A percentile compares a stretch with the other conserved stretches of the same genome.
These are phyloP conservation scores for Latrodectus geometricus DNA, from an alignment of 1,140 invertebrate species.

Conservation along the genomic window DNA sequence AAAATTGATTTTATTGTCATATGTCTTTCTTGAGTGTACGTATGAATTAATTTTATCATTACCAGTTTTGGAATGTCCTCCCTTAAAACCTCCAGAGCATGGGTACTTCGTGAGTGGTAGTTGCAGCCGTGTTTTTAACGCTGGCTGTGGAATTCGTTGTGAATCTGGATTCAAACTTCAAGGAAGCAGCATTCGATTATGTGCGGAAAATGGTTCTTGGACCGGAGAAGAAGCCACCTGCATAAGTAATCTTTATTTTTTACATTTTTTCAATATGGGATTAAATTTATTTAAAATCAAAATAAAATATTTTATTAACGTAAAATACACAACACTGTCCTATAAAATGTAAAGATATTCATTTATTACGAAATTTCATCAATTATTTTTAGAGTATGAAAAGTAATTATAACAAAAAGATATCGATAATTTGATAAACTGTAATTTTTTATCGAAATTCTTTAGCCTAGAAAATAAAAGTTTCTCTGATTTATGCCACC, in stretches of 20 bases:
- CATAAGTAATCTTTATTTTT: constrained; percentile 71
- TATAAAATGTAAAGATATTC: too few species aligned
- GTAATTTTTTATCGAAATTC: too few species aligned
- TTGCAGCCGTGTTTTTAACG: constrained; percentile 78
- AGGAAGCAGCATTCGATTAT: constrained; percentile 77
- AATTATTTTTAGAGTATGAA: too few species aligned
- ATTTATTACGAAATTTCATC: too few species aligned
- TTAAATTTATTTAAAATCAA: not conserved
- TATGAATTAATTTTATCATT: not conserved
- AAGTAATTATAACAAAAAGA: too few species aligned
- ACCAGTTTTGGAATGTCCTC: constrained; percentile 75
- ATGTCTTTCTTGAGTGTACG: too few species aligned
- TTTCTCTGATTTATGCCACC: too few species aligned
- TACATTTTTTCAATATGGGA: not conserved
- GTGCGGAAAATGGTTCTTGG: constrained; percentile 77
- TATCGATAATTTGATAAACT: too few species aligned
- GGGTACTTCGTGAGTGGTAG: constrained; percentile 78
- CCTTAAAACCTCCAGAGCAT: constrained; percentile 74
- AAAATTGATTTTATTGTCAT: too few species aligned
- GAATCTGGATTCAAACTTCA: constrained; percentile 76
- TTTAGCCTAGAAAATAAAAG: too few species aligned
- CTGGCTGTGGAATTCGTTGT: constrained; percentile 79
- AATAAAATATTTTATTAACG: too few species aligned
- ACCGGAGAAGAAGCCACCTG: constrained; percentile 76
- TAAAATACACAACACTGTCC: too few species aligned